Evolutionary conservation across 35 echinoderm and acorn worm genomes (phyloP).

Genomic region (Heliocidaris tuberculata): DNA sequence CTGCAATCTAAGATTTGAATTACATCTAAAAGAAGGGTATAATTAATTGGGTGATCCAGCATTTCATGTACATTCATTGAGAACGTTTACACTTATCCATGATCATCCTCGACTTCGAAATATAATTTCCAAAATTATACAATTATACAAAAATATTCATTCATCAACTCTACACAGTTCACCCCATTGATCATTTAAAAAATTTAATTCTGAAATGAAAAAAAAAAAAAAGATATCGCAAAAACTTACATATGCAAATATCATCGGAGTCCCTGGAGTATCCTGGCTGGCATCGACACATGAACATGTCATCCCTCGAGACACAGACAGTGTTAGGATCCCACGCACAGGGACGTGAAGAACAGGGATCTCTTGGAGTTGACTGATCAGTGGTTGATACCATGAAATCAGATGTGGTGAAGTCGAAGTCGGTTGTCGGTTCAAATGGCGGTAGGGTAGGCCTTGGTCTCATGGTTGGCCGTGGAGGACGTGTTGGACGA

Average conservation of each 20-base stretch:
- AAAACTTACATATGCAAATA: constrained; percentile 25
- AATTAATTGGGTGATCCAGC: no score
- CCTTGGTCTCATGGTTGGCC: background rate
- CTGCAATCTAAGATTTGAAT: no score
- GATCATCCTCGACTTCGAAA: no score
- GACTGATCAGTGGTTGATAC: background rate
- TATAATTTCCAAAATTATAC: no score
- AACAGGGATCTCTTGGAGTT: constrained; percentile 38
- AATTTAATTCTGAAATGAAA: background rate
- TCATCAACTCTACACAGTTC: background rate
- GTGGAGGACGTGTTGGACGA: background rate
- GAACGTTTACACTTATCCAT: no score
- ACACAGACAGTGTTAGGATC: constrained; percentile 41
- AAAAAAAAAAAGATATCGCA: no score
- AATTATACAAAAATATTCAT: background rate
- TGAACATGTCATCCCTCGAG: background rate
- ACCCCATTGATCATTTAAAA: background rate
- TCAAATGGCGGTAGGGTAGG: background rate
- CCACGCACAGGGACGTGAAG: constrained; percentile 26
- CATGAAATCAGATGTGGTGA: background rate
- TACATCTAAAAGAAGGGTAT: no score
- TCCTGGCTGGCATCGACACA: background rate
- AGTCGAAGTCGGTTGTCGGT: background rate
- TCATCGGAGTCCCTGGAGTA: constrained; percentile 14
- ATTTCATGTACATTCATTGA: no score